phyloP scores from a whole-genome alignment of 2,113 vertebrate genomes.

The Aptenodytes forsteri region DNA sequence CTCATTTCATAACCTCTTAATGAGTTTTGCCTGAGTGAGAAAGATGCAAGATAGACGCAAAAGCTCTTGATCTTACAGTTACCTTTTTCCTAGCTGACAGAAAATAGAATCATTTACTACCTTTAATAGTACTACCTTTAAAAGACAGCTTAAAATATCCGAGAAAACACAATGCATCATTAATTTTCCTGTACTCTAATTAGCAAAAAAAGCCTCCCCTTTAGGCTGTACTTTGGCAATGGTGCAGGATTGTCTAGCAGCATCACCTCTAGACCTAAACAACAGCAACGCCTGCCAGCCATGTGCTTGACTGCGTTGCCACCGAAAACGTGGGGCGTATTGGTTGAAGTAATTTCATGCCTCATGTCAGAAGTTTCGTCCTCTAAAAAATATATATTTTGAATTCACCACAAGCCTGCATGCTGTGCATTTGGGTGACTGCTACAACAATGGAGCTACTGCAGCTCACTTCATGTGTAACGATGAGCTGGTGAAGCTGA shows the following conservation, averaged over 20 bases:
- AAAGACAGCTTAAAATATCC: background rate
- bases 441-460: background rate
- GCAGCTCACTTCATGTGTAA: background rate
- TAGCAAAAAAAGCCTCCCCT: background rate
- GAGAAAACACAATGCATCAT: background rate
- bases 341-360: background rate
- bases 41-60: background rate
- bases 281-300: background rate
- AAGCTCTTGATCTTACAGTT: background rate
- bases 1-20: background rate
- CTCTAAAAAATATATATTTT: background rate
- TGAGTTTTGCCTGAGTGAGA: background rate
- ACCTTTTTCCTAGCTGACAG: background rate
- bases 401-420: background rate
- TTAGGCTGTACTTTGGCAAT: background rate
- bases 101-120: background rate
- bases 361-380: background rate
- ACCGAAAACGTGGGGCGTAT: rapidly evolving
- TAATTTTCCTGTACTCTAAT: background rate
- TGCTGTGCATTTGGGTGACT: background rate
- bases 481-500: background rate
- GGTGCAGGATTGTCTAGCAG: background rate
- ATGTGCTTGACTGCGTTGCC: background rate
- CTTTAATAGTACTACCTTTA: background rate
- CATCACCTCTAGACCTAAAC: background rate